phyloP scores from a whole-genome alignment of 2,888 invertebrate species.

The Blastobasis lacticolella region DNA sequence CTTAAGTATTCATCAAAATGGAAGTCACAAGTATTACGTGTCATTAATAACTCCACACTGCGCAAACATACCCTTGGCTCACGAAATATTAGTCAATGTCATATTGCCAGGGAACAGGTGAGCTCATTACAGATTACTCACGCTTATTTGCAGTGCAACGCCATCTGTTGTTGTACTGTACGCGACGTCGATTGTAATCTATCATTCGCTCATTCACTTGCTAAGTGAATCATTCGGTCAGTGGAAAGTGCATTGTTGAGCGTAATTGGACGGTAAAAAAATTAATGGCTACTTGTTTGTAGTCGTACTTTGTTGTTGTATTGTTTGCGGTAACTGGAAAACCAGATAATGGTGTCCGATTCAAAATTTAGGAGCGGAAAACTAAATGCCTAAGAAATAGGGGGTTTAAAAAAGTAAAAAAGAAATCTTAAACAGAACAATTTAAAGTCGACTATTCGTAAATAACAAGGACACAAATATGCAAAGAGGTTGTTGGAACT shows the following conservation, averaged over 20 bases:
- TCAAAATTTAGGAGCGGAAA: too few relatives aligned
- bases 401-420: too few relatives aligned
- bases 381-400: too few relatives aligned
- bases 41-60: slow-evolving; percentile 7
- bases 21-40: background rate
- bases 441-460: too few relatives aligned
- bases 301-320: too few relatives aligned
- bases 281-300: too few relatives aligned
- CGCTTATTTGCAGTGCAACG: slow-evolving; percentile 50
- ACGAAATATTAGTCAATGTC: slow-evolving; percentile 31
- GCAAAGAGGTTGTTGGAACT: too few relatives aligned
- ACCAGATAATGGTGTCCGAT: too few relatives aligned
- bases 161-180: slow-evolving; percentile 46
- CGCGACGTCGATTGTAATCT: slow-evolving; percentile 37
- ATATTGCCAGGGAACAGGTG: slow-evolving; percentile 43
- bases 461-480: too few relatives aligned
- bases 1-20: background rate
- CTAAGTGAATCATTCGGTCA: slow-evolving; percentile 7
- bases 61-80: slow-evolving; percentile 1
- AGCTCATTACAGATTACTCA: slow-evolving; percentile 62
- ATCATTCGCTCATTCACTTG: slow-evolving; percentile 19
- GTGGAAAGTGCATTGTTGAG: background rate
- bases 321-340: too few relatives aligned
- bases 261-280: background rate
- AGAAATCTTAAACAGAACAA: too few relatives aligned